These are phyloP conservation scores for Aselliscus stoliczkanus DNA, from an alignment of 2,797 vertebrate species.

Conservation along the genomic window DNA sequence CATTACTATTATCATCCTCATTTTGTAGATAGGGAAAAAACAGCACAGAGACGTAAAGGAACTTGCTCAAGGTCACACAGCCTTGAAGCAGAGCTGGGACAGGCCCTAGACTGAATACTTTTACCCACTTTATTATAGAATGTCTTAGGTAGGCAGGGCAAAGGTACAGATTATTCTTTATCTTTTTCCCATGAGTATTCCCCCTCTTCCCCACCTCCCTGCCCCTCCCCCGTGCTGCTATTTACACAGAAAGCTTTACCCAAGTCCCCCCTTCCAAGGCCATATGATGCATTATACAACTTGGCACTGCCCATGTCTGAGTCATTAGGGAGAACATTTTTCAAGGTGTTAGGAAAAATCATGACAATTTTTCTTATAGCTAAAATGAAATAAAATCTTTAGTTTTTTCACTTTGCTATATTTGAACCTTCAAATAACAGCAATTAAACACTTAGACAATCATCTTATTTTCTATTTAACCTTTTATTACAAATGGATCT, in stretches of 20 bases:
- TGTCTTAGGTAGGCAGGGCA: neutral
- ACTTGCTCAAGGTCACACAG: neutral
- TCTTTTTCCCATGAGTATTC: neutral
- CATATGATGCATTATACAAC: neutral
- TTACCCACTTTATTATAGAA: neutral
- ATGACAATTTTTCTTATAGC: neutral
- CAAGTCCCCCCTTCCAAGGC: neutral
- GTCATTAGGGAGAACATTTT: neutral
- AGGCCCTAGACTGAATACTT: neutral
- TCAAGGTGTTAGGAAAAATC: neutral
- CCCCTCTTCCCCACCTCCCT: accelerated
- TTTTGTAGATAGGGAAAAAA: neutral
- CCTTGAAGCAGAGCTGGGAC: neutral
- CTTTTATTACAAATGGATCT: neutral
- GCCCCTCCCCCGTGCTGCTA: neutral
- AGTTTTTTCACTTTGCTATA: neutral
- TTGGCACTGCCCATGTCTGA: neutral
- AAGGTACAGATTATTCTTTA: neutral
- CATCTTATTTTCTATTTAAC: neutral
- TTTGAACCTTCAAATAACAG: neutral
- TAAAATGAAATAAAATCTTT: neutral
- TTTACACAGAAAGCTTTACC: neutral
- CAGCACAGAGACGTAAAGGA: neutral
- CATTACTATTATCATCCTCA: neutral
- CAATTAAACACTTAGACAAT: neutral